These are phyloP conservation scores for Anoplopoma fimbria DNA, from an alignment of 2,113 vertebrate species.

Conservation along the genomic window DNA sequence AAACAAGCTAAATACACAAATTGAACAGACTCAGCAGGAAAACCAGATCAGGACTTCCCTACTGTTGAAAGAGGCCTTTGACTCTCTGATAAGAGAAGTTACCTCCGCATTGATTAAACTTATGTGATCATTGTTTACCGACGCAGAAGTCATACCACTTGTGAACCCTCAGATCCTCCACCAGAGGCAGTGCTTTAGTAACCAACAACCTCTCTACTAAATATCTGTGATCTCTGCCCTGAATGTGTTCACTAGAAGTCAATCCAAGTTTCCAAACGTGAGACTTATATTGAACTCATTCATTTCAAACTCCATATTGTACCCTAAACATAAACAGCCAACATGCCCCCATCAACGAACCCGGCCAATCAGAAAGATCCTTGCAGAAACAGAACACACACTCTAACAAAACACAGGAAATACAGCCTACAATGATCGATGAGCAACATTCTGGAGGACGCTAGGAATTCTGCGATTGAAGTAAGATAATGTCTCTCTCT, in stretches of 20 bases:
- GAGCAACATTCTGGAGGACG: not conserved
- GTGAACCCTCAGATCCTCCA: no score
- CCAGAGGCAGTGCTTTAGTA: no score
- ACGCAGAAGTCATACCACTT: not conserved
- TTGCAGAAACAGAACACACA: not conserved
- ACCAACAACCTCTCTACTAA: no score
- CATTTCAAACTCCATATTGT: no score
- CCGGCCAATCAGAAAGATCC: not conserved
- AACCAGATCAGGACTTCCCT: not conserved
- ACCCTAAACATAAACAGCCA: no score
- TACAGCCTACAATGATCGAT: not conserved
- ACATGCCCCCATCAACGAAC: no score
- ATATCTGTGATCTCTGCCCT: no score
- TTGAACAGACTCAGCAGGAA: not conserved
- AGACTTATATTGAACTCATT: no score
- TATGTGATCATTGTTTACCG: not conserved
- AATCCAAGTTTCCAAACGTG: no score
- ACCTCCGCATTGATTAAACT: not conserved
- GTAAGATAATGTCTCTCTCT: not conserved
- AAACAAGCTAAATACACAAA: not conserved
- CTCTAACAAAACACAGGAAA: no score
- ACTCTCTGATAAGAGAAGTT: not conserved
- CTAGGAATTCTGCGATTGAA: not conserved
- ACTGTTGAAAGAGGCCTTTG: not conserved
- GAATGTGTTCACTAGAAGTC: no score